Base-by-base conservation (phyloP, 2,888 invertebrate species). In the Ephialtes manifestator region DNA sequence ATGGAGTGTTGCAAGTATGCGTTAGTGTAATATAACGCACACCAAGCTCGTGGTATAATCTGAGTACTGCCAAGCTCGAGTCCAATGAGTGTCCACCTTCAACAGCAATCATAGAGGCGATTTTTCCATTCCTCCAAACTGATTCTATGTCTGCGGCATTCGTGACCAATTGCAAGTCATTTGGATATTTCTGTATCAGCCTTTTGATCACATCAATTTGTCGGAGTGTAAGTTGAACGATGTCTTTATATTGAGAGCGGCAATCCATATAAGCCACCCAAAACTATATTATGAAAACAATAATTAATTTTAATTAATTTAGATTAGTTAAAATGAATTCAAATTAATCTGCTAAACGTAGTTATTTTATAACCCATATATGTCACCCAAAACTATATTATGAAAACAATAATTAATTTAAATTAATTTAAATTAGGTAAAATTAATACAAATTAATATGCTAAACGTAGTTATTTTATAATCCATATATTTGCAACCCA, bases 51-150 rank as follows among this genome's bases (percentile, higher is more conserved):
- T 96, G 95, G 88, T 95, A 95, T 89, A 95, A 94, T 65, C 96
- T 92, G 68, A 96, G 93, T 20, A 95, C 94, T 10, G 95, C 95
- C 77, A 96, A 91, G 89, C 95, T 95, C 80, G 95, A 95, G 90
- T 95, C 96, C 24, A 96, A 95, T 1, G 95, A 95, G 90, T 96
- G 96, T 0, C 96, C 96, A 20, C 96, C 96, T 92, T 96, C 96
- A 35, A 96, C 93, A 0, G 95, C 96, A 65, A 96, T 95, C 89
- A 96, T 91, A 89, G 96, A 95, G 0, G 94, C 96, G 55, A 96
- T 95, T 92, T 95, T 95, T 20, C 95, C 94, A 15, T 92, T 91
- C 13, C 91, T 91, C 90, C 91, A 90, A 2, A 85, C 86, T 8
- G 82, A 67, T 70, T 91, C 89, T 79, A 91, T 92, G 91, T 94